A percentile compares a stretch with the other conserved stretches of the same genome.
Conservation (phyloP, 1,140 invertebrate genomes). For the Subanguina moxae region DNA sequence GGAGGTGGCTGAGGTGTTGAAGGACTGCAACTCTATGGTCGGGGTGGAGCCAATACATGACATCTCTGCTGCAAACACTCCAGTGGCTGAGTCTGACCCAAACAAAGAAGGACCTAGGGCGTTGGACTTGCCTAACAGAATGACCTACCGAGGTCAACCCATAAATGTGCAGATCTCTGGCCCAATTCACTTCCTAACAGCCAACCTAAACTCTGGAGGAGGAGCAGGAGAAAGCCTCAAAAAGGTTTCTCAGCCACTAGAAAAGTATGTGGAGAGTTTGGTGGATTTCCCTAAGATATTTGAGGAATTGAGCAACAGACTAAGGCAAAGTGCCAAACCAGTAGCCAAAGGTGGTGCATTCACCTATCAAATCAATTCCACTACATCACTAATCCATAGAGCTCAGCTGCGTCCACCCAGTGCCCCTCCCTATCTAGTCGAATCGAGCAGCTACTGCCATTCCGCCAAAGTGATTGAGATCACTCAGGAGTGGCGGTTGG, state of each 20-base stretch:
- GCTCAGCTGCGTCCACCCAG: neutral
- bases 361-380: constrained; percentile 5
- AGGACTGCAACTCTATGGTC: neutral
- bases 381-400: neutral
- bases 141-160: neutral
- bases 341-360: neutral
- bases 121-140: neutral
- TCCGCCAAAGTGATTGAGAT: constrained; percentile 26
- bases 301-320: constrained; percentile 18
- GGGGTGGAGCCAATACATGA: neutral
- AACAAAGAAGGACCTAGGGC: neutral
- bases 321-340: neutral
- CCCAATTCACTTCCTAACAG: constrained; percentile 20
- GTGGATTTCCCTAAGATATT: constrained; percentile 18
- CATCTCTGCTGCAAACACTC: neutral
- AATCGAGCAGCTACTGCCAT: constrained; percentile 24
- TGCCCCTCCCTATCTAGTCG: constrained; percentile 27
- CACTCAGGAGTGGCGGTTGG: constrained; percentile 30
- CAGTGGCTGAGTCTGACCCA: neutral
- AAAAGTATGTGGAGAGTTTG: constrained; percentile 21
- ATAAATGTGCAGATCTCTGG: constrained; percentile 15
- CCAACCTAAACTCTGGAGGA: neutral
- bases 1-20: neutral
- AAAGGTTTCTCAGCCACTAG: constrained; percentile 16
- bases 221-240: neutral